phyloP scores from a whole-genome alignment of 2,888 invertebrate genomes.

The Ichneumoninae sp. region DNA sequence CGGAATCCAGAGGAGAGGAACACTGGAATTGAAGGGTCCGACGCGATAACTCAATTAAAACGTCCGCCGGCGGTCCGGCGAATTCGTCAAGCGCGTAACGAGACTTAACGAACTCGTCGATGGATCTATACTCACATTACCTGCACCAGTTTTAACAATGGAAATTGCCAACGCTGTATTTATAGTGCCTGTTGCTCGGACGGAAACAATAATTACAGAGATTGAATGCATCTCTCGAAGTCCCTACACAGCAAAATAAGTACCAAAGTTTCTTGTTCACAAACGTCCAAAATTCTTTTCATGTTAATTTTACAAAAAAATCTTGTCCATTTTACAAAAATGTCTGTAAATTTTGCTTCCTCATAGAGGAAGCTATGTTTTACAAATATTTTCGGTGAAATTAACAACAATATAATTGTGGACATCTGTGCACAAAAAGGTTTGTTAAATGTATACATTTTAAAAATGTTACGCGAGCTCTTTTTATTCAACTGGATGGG shows the following conservation, averaged over 20 bases:
- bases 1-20: background rate
- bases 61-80: background rate
- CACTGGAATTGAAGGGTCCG: conserved; percentile 1
- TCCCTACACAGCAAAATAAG: background rate
- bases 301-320: no score
- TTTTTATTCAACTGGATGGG: no score
- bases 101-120: conserved; percentile 14
- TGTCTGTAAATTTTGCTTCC: no score
- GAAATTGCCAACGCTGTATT: background rate
- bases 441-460: no score
- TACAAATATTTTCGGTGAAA: no score
- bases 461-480: background rate
- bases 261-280: no score
- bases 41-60: conserved; percentile 21
- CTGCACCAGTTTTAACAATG: background rate
- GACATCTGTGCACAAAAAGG: no score
- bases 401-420: no score
- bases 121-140: background rate
- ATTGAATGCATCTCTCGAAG: background rate
- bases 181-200: background rate
- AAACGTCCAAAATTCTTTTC: no score
- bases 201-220: background rate
- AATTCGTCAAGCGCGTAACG: conserved; percentile 17
- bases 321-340: no score
- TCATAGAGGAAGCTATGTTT: no score